Base-by-base conservation (phyloP, 2,888 invertebrate species). In the Bellardia bayeri region DNA sequence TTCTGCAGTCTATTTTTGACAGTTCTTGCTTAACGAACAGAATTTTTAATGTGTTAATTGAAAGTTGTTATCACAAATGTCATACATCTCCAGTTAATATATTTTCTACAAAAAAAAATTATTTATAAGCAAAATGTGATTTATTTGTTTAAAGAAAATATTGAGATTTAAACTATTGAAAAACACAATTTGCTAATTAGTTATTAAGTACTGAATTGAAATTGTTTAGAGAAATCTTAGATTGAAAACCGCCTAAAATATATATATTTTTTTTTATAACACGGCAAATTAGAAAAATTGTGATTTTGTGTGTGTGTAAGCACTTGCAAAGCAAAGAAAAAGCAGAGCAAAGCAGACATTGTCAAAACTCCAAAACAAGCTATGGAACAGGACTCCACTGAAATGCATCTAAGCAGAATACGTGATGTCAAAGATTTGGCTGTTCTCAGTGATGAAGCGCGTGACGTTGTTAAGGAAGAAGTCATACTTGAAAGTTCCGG, bases 341-440 rank as follows among this genome's bases (percentile, higher is more conserved):
- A 63, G 78, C 82, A 87, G 76, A 86, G 78, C 82, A 82, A 86
- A 87, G 87, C 75, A 87, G 87, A 87, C 85, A 79, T 69, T 85
- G 82, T 78, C 82, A 85, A 87, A 84, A 75, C 72, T 80, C 81
- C 71, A 76, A 82, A 87, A 84, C 45, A 89, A 90, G 90, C 90
- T 89, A 92, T 92, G 92, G 92, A 92, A 91, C 92, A 92, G 91
- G 92, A 92, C 90, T 91, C 92, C 89, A 90, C 91, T 87, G 92
- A 92, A 85, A 90, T 92, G 79, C 92, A 92, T 90, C 88, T 92
- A 89, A 92, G 91, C 88, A 92, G 92, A 91, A 92, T 92, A 90
- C 92, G 91, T 88, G 92, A 92, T 89, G 91, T 92, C 85, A 91
- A 91, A 90, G 91, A 91, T 81, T 90, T 92, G 88, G 90, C 91